A percentile compares a stretch with the other conserved stretches of the same genome.
phyloP scores from a whole-genome alignment of 2,113 vertebrate genomes.

The Tangachromis dhanisi region DNA sequence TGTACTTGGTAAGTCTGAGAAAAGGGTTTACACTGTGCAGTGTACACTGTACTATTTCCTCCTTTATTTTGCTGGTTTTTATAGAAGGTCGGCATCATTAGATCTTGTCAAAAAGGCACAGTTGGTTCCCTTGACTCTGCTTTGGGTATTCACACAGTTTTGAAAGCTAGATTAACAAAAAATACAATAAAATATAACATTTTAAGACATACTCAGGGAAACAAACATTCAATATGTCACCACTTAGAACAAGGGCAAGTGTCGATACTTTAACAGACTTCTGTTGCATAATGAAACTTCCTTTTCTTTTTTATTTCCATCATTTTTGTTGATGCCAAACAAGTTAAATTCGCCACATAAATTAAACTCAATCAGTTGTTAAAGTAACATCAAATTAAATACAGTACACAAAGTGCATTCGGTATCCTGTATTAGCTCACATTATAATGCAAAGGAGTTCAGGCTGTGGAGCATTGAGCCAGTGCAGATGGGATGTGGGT shows the following conservation, averaged over 20 bases:
- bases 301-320: not conserved
- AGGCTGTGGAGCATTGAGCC: not conserved
- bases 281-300: not conserved
- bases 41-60: not conserved
- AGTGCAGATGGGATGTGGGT: not conserved
- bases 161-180: not conserved
- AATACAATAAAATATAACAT: not conserved
- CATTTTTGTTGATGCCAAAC: not conserved
- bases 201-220: not conserved
- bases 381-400: not conserved
- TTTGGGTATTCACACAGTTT: not conserved
- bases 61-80: not conserved
- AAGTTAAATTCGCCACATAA: not conserved
- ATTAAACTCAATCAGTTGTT: not conserved
- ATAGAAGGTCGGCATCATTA: not conserved
- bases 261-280: not conserved
- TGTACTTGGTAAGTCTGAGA: not conserved
- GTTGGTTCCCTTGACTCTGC: not conserved
- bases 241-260: not conserved
- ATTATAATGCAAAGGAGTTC: not conserved
- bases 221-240: not conserved
- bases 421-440: not conserved
- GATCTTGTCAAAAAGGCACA: not conserved
- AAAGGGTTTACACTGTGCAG: not conserved
- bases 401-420: not conserved